Base-by-base conservation (phyloP, 2,888 invertebrate genomes). In the Nyleta sp. region DNA sequence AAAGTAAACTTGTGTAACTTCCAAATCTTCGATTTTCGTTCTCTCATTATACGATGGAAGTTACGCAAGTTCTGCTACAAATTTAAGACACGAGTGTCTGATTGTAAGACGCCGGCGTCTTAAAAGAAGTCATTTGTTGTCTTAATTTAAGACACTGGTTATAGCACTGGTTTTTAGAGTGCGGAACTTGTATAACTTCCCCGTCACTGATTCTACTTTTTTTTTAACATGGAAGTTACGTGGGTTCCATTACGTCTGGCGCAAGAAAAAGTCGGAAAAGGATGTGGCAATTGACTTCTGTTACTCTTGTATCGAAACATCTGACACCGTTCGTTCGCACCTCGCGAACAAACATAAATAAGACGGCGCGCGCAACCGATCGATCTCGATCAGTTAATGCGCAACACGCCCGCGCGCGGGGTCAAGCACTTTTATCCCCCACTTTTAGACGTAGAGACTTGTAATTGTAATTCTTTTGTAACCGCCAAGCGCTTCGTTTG, bases 381-480 rank as follows among this genome's bases (percentile, higher is more conserved):
- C 64, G 40, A 64, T 72, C 64, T 46, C 57, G 57, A 72, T 72
- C 72, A 72, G 72, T 72, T 72, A 53, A 55, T 22, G 40, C 11
- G 31, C 22, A 64, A 57, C 73, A 59, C 8, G 67, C 11, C 17
- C n/a, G 20, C 55, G 48, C 31, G 48, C 15, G 33, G n/a, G n/a
- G n/a, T n/a, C 50, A 65, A 57, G 50, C 33, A 24, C n/a, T 46
- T 72, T 55, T 38, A 35, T 48, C 46, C 15, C 13, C 13, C 2
- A 35, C 8, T 10, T 35, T 35, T 50, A 35, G 46, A 60, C 4
- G 24, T 48, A 48, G 42, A 53, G 11, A 13, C 4, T 13, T n/a
- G n/a, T 11, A 40, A n/a, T 20, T 55, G 15, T 10, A 17, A 7
- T 48, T 18, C 22, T 35, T 28, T 22, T 11, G 40, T 20, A 50